Percentiles rank a stretch among this genome's conserved stretches.
These are phyloP conservation scores for Chironomus tentans DNA, from an alignment of 2,888 invertebrate genomes.

Conservation along the genomic window DNA sequence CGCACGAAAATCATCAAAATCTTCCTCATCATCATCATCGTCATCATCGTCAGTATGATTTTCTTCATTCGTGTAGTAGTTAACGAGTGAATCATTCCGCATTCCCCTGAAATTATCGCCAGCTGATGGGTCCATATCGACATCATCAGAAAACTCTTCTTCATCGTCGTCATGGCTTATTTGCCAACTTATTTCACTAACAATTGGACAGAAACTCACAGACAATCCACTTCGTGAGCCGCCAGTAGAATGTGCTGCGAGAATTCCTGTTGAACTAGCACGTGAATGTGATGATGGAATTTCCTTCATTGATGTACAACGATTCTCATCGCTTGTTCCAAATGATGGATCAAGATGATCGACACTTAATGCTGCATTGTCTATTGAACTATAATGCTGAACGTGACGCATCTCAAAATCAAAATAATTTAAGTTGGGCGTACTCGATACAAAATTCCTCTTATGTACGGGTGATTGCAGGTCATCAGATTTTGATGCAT, in stretches of 20 bases:
- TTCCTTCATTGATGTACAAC: slow-evolving; percentile 51
- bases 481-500: slow-evolving; percentile 39
- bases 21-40: slow-evolving; percentile 31
- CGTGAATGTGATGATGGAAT: slow-evolving; percentile 42
- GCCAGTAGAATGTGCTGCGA: slow-evolving; percentile 36
- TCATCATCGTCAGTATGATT: slow-evolving; percentile 36
- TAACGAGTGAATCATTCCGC: slow-evolving; percentile 23
- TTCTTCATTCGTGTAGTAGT: slow-evolving; percentile 33
- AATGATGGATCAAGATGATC: slow-evolving; percentile 3
- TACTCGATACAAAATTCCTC: slow-evolving; percentile 43
- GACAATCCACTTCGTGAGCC: slow-evolving; percentile 44
- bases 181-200: slow-evolving; percentile 70
- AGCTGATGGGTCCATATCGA: slow-evolving; percentile 16
- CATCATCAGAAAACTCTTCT: slow-evolving; percentile 30
- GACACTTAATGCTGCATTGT: not conserved
- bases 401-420: slow-evolving; percentile 19
- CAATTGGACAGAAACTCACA: slow-evolving; percentile 71
- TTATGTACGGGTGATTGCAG: slow-evolving; percentile 14
- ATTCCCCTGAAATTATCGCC: slow-evolving; percentile 24
- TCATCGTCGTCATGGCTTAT: slow-evolving; percentile 39
- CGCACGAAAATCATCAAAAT: slow-evolving; percentile 18
- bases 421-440: slow-evolving; percentile 50
- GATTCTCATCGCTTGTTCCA: slow-evolving; percentile 38
- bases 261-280: slow-evolving; percentile 33
- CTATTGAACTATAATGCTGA: slow-evolving; percentile 22